Percentiles rank a stretch among this genome's conserved stretches.
These are phyloP conservation scores for Nanorana parkeri DNA, from an alignment of 2,113 vertebrate species.

Conservation along the genomic window DNA sequence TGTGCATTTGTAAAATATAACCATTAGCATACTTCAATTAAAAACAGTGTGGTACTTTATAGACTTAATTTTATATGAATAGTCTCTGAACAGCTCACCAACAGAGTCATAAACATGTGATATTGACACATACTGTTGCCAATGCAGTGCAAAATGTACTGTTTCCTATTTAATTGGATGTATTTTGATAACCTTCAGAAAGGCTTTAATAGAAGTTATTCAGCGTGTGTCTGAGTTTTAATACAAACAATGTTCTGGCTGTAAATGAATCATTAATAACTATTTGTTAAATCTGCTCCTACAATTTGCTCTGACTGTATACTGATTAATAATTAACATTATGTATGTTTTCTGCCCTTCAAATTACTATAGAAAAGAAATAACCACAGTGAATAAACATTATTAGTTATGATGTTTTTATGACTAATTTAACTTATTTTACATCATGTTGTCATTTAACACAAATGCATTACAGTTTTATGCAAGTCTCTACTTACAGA, in stretches of 20 bases:
- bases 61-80: background rate
- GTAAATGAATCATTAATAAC: slow-evolving; percentile 58
- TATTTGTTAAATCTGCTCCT: slow-evolving; percentile 49
- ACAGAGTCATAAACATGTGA: slow-evolving; percentile 15
- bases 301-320: slow-evolving; percentile 53
- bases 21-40: background rate
- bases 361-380: slow-evolving; percentile 20
- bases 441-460: slow-evolving; percentile 1
- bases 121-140: slow-evolving; percentile 10
- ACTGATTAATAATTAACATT: slow-evolving; percentile 55
- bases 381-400: slow-evolving; percentile 10
- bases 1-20: background rate
- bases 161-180: slow-evolving; percentile 35
- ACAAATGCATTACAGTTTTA: background rate
- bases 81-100: background rate
- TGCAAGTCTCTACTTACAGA: too few species aligned
- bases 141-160: slow-evolving; percentile 10
- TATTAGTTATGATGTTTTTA: slow-evolving; percentile 2
- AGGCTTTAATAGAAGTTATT: slow-evolving; percentile 33
- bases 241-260: slow-evolving; percentile 36
- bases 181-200: slow-evolving; percentile 36
- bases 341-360: slow-evolving; percentile 39
- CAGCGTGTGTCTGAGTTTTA: slow-evolving; percentile 3
- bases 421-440: slow-evolving; percentile 15
- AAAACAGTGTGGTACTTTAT: background rate